A percentile compares a stretch with the other conserved stretches of the same genome.
Evolutionary conservation across 1,140 invertebrate species (phyloP).

Genomic region (Tetramorium simillimum): DNA sequence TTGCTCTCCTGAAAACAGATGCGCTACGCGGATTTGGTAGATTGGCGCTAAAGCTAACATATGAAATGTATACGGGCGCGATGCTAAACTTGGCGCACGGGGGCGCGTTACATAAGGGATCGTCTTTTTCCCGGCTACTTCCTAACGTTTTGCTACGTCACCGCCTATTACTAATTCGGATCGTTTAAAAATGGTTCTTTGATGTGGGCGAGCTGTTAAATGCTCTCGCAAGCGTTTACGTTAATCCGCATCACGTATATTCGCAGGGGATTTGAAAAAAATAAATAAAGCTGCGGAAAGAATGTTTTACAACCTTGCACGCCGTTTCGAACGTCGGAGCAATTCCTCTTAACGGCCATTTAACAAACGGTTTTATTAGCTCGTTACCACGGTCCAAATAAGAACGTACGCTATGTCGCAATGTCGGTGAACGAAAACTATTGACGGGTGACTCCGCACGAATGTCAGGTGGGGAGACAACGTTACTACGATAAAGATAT

Average conservation of each 20-base stretch:
- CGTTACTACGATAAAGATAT: conserved; percentile 37
- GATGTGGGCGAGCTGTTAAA: conserved; percentile 10
- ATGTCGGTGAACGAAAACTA: neutral
- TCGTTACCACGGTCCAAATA: neutral
- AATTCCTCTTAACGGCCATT: neutral
- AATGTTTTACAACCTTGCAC: neutral
- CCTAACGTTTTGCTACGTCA: conserved; percentile 39
- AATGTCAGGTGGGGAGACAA: neutral
- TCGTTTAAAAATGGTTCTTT: neutral
- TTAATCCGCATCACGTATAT: too few species aligned
- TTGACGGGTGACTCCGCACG: neutral
- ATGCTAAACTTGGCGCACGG: conserved; percentile 78
- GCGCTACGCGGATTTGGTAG: conserved; percentile 71
- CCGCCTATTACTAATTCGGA: neutral
- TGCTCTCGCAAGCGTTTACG: neutral
- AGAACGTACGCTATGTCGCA: neutral
- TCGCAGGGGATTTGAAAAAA: neutral
- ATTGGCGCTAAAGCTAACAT: conserved; percentile 71
- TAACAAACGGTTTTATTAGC: neutral
- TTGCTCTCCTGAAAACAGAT: conserved; percentile 68
- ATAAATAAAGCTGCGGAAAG: neutral
- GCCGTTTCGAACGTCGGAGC: neutral
- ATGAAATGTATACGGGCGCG: conserved; percentile 50
- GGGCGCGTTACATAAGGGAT: conserved; percentile 79
- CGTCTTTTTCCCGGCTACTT: conserved; percentile 73